Evolutionary conservation across 1,140 invertebrate genomes (phyloP).

Genomic region (Drosophila auraria): DNA sequence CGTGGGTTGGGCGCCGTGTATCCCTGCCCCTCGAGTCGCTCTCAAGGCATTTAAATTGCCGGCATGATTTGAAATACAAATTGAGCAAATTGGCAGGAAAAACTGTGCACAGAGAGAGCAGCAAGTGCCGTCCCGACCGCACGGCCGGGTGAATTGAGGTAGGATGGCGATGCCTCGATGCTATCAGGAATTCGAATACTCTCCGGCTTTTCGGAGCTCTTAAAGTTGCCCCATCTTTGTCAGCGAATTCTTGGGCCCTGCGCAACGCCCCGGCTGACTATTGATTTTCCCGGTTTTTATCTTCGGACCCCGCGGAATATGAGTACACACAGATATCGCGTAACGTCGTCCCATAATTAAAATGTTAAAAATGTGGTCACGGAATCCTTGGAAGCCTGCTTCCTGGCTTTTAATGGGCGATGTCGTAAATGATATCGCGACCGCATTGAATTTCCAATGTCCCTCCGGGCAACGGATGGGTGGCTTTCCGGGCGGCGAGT

Average conservation of each 20-base stretch:
- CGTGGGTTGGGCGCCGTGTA: constrained; percentile 15
- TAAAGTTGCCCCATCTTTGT: constrained; percentile 23
- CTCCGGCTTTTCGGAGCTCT: background rate
- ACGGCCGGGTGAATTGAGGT: constrained; percentile 43
- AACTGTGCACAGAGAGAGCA: constrained; percentile 42
- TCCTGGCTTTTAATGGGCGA: constrained; percentile 54
- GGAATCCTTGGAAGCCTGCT: constrained; percentile 25
- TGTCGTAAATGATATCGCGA: constrained; percentile 61
- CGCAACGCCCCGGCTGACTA: constrained; percentile 1
- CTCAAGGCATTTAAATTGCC: constrained; percentile 61
- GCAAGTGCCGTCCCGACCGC: constrained; percentile 43
- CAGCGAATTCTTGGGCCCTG: constrained; percentile 14
- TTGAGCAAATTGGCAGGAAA: constrained; percentile 65
- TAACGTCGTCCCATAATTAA: constrained; percentile 57
- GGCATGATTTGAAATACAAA: constrained; percentile 67
- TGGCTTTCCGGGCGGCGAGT: background rate
- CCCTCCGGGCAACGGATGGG: constrained; percentile 4
- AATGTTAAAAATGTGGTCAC: constrained; percentile 60
- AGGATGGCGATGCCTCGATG: constrained; percentile 21
- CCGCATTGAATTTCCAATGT: constrained; percentile 70
- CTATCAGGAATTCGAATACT: constrained; percentile 30
- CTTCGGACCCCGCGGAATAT: constrained; percentile 34
- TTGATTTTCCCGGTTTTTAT: constrained; percentile 43
- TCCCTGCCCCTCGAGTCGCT: constrained; percentile 20
- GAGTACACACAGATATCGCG: constrained; percentile 40